phyloP scores from a whole-genome alignment of 1,140 invertebrate genomes.

The Trachymyrmex septentrionalis region DNA sequence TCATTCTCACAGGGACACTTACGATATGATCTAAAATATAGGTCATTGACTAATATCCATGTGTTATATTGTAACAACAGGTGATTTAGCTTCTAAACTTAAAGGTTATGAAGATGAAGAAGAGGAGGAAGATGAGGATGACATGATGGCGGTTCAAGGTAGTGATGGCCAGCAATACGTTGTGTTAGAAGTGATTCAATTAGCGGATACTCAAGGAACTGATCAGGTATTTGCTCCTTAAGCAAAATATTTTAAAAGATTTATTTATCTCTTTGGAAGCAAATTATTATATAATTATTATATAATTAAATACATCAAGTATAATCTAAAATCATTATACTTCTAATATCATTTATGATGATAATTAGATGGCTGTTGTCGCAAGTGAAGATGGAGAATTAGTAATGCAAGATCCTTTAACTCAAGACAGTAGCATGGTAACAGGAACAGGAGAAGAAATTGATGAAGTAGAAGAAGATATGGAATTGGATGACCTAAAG shows the following conservation, averaged over 20 bases:
- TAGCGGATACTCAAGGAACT: conserved; percentile 89
- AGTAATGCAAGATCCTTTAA: conserved; percentile 85
- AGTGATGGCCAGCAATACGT: conserved; percentile 94
- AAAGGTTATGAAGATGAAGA: conserved; percentile 88
- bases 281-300: background rate
- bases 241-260: background rate
- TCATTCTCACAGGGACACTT: conserved; percentile 77
- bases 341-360: conserved; percentile 26
- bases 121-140: conserved; percentile 87
- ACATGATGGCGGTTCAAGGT: conserved; percentile 90
- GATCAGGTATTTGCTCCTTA: conserved; percentile 80
- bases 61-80: conserved; percentile 85
- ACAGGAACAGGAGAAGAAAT: conserved; percentile 78
- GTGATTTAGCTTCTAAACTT: conserved; percentile 86
- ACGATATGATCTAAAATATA: conserved; percentile 83
- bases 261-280: background rate
- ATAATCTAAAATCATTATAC: background rate
- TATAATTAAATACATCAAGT: background rate
- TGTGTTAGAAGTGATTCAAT: conserved; percentile 94
- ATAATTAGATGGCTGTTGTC: conserved; percentile 84
- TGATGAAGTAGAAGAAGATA: conserved; percentile 83
- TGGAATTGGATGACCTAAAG: conserved; percentile 81
- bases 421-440: conserved; percentile 82
- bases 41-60: conserved; percentile 85
- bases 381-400: conserved; percentile 85